Percentiles rank a stretch among this genome's conserved stretches.
Evolutionary conservation across 2,113 vertebrate genomes (phyloP).

Genomic region (Zapornia atra): DNA sequence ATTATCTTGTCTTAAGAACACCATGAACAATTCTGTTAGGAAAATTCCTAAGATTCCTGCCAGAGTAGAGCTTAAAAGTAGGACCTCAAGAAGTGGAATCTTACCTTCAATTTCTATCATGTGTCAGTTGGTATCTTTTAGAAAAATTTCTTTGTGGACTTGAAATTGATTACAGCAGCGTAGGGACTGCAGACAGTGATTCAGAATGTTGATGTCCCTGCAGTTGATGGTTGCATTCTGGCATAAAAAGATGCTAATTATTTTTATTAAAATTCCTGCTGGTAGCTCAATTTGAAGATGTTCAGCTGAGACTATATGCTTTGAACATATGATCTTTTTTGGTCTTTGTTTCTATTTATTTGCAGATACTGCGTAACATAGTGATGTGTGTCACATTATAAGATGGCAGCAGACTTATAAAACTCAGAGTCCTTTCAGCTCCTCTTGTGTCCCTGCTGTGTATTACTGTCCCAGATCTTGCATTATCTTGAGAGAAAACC

Average conservation of each 20-base stretch:
- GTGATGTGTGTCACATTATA: fast-evolving
- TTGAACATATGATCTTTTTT: not conserved
- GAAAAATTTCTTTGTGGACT: not conserved
- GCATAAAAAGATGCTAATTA: not conserved
- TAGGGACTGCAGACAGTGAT: not conserved
- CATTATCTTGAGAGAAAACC: not conserved
- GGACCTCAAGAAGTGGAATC: not conserved
- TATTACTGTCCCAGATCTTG: not conserved
- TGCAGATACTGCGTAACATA: too few relatives aligned
- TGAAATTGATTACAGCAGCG: not conserved
- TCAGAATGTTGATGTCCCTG: not conserved
- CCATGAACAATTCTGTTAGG: not conserved
- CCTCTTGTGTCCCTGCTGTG: not conserved
- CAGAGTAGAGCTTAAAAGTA: not conserved
- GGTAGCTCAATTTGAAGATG: not conserved
- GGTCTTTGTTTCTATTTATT: too few relatives aligned
- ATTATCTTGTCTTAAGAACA: not conserved
- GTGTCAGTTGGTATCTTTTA: too few relatives aligned
- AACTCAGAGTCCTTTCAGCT: not conserved
- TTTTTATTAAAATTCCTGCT: not conserved
- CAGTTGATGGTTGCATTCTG: not conserved
- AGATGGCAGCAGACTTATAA: not conserved
- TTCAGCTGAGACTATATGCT: not conserved
- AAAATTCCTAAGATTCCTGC: not conserved
- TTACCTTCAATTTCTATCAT: too few relatives aligned